Conservation (phyloP, 2,113 vertebrate genomes). For the Colistium nudipinnis region DNA sequence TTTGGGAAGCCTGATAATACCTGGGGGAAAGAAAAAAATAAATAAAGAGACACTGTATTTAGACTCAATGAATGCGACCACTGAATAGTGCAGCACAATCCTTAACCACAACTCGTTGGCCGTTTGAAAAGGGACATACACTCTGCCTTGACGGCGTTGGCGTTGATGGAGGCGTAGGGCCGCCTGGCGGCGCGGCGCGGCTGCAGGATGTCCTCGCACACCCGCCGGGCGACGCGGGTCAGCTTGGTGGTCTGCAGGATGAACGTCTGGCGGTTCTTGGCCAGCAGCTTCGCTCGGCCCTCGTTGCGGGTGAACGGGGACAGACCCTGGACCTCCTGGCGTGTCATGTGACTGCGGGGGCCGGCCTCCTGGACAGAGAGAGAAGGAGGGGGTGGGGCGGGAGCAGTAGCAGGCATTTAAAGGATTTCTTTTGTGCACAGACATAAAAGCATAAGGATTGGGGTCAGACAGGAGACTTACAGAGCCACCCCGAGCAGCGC, state of each 20-base stretch:
- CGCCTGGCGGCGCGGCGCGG: slow-evolving; percentile 89
- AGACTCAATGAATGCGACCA: too few relatives aligned
- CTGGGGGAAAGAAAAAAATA: too few relatives aligned
- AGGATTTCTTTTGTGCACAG: too few relatives aligned
- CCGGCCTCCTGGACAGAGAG: slow-evolving; percentile 81
- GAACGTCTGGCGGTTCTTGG: slow-evolving; percentile 95
- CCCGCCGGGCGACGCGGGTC: slow-evolving; percentile 90
- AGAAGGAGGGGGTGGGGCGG: background rate
- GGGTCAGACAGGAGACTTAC: slow-evolving; percentile 73
- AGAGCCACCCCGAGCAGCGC: slow-evolving; percentile 85
- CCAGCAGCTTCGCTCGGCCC: slow-evolving; percentile 91
- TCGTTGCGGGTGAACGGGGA: slow-evolving; percentile 91
- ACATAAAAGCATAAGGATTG: background rate
- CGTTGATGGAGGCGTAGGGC: slow-evolving; percentile 94
- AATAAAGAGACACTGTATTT: too few relatives aligned
- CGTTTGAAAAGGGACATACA: too few relatives aligned
- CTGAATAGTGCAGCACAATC: too few relatives aligned
- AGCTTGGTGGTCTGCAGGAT: slow-evolving; percentile 94
- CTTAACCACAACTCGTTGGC: too few relatives aligned
- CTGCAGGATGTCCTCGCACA: slow-evolving; percentile 92
- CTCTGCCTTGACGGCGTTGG: slow-evolving; percentile 94
- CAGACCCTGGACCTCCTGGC: slow-evolving; percentile 91
- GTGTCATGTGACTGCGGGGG: slow-evolving; percentile 87
- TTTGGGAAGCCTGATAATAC: slow-evolving; percentile 92
- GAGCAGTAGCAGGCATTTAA: too few relatives aligned